Evolutionary conservation across 2,888 invertebrate genomes (phyloP), one percentile per base, ranked within the genome.

Genomic region (Dorcus hopei): DNA sequence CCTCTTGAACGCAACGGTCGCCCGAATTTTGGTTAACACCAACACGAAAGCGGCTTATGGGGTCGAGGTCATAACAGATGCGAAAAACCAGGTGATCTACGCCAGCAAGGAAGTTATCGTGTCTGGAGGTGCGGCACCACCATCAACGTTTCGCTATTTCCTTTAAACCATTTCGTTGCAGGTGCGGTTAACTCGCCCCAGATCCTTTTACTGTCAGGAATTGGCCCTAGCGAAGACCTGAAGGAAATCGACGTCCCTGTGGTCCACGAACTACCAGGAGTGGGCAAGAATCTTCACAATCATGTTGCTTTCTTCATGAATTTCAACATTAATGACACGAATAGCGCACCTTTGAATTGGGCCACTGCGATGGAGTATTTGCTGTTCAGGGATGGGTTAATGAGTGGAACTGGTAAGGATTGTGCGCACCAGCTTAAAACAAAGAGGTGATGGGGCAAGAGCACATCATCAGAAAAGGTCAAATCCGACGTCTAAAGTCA

Each of bases 151-250:
- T 38, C 38, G 6, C 48, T 9, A 1, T n/a, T 23, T 8, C 48
- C 4, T 16, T 9, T 0, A n/a, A 8, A 9, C 9, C 11, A 7
- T 41, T 42, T 9, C 11, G 7, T 65, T 67, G 47, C 49, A 77
- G 77, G 97, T 0, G 91, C 97, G 9, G 91, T 98, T 1, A 97
- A 94, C 66, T 92, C 96, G 0, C 97, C 97, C 0, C 97, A 98
- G 75, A 81, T 98, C 49, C 85, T 98, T 9, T 83, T 97, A 71
- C 83, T 95, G 43, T 95, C 95, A 65, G 97, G 97, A 8, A 83
- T 97, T 9, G 95, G 95, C 0, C 91, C 91, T 38, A 83, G 83
- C 2, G 85, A 85, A 0, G 90, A 93, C 11, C 80, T 95, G 14
- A 68, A 82, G 59, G 64, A 68, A 33, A 79, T 82, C 2, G 81